Base-by-base conservation (phyloP, 2,797 vertebrate genomes). In the Paramormyrops hopkinsi region DNA sequence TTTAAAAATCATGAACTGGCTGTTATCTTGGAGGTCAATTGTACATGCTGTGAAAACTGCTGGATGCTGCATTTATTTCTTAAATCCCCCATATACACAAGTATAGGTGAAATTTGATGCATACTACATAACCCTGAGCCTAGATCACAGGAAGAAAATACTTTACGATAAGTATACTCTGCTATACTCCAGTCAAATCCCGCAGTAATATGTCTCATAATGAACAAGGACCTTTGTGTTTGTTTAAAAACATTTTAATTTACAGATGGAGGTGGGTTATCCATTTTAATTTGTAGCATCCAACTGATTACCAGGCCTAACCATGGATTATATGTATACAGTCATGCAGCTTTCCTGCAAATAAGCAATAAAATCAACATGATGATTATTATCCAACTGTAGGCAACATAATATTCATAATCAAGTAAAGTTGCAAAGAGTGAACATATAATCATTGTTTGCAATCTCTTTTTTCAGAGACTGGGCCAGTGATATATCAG, bases 1-100 rank as follows among this genome's bases (percentile, higher is more conserved):
- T 41, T 79, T 79, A 41, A 79, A 79, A 79, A 79, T 46, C 76
- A 46, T 79, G 73, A 41, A 79, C 41, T 79, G 76, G 76, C 76
- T 79, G 37, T 17, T 44, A 44, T 79, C 14, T 79, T 79, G 37
- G 41, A 79, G 76, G 76, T 79, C 41, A 79, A 14, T 12, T 79
- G 41, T n/a, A 46, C 2, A 44, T n/a, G 41, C 76, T 41, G 76
- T n/a, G 41, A 79, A 79, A 79, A 79, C 19, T 79, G 76, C 76
- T 79, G 19, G 37, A 8, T 79, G 37, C 7, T 79, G 76, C 76
- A 79, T 79, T 79, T 79, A 44, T 46, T 44, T 79, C 19, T 19
- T 46, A 41, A 46, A 46, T 8, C 76, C 76, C 5, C 41, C 41
- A n/a, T 79, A 79, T 79, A 44, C 19, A 46, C 2, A 2, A 79